Base-by-base conservation (phyloP, 92 coral and sea anemone genomes). In the Bergia puertoricense region DNA sequence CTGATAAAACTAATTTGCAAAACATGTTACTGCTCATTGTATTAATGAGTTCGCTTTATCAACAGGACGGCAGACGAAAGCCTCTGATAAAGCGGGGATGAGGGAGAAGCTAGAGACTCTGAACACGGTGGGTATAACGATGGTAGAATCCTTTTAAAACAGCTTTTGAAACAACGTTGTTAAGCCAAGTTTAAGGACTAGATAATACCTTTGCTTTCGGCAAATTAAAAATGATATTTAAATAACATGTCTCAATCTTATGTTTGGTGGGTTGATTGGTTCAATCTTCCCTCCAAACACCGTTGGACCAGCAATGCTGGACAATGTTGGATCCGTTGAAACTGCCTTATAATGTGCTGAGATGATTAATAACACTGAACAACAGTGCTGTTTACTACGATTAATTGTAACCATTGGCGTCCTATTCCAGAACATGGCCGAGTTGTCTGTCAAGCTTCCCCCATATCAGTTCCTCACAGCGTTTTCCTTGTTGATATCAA, bases 391-490 rank as follows among this genome's bases (percentile, higher is more conserved):
- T 46, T 15, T 11, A 40, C 2, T 62, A 7, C 6, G 46, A 13
- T 8, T 69, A 16, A 43, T 46, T 10, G 9, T 43, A 38, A 0
- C 38, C 6, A 71, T 73, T 78, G 39, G 23, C 40, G 18, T 77
- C 86, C 5, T 50, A 45, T 46, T 40, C 76, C 89, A 96, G 98
- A 87, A 80, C 43, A 93, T 96, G 95, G 93, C 94, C 45, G 97
- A 96, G 50, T 89, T 97, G 76, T 94, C 99, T 39, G 92, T 77
- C 45, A 91, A 92, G 46, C 90, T 97, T 2, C 99, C 97, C 56
- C 93, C 99, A n/a, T 97, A 97, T 74, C 98, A 97, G 90, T 97
- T 97, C 80, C 90, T 97, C 77, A 97, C 99, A 8, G 97, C 99
- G 5, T 97, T 97, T 88, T 93, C 98, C 36, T 88, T 95, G 42